Percentiles rank a stretch among this genome's conserved stretches.
These are phyloP conservation scores for Andrena camellia DNA, from an alignment of 2,888 invertebrate species.

Conservation along the genomic window DNA sequence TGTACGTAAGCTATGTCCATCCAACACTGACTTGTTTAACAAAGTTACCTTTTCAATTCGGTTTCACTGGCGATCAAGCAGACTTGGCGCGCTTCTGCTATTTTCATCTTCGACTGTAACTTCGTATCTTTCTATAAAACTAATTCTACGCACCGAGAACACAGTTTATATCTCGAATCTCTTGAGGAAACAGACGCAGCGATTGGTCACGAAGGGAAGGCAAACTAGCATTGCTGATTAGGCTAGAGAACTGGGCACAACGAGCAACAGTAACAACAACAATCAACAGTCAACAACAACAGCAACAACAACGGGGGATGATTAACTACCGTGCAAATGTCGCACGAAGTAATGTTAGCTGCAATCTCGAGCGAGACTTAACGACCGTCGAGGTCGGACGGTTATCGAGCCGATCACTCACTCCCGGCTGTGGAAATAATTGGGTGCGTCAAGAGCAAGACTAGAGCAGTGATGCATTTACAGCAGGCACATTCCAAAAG, in stretches of 20 bases:
- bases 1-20: neutral
- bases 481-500: constrained; percentile 76
- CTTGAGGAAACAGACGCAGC: constrained; percentile 42
- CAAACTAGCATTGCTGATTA: constrained; percentile 42
- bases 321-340: constrained; percentile 68
- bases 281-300: constrained; percentile 44
- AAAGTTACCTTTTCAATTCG: too few relatives aligned
- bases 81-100: too few relatives aligned
- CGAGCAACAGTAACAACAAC: constrained; percentile 59
- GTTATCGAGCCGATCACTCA: neutral
- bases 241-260: constrained; percentile 50
- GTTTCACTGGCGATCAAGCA: too few relatives aligned
- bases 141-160: neutral
- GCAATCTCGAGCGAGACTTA: constrained; percentile 46
- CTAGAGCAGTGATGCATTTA: constrained; percentile 71
- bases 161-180: constrained; percentile 24
- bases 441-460: constrained; percentile 54
- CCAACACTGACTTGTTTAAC: too few relatives aligned
- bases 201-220: constrained; percentile 17
- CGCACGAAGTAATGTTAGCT: constrained; percentile 64
- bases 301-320: constrained; percentile 44
- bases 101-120: too few relatives aligned
- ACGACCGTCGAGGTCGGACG: constrained; percentile 11
- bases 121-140: neutral
- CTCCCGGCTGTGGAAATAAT: neutral